Base-by-base conservation (phyloP, 2,113 vertebrate species). In the Amphilophus citrinellus region DNA sequence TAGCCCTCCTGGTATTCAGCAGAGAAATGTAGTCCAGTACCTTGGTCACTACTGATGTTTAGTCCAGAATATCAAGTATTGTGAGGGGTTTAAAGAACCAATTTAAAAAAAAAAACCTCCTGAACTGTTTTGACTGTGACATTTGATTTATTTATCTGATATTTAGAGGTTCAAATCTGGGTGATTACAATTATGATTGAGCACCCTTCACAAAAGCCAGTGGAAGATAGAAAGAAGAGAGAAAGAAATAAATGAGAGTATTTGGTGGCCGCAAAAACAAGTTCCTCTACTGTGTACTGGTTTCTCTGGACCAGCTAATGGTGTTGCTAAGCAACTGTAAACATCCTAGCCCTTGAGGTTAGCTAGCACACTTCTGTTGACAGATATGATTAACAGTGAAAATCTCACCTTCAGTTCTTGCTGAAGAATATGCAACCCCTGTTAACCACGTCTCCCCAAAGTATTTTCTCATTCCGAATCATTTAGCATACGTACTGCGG, bases 321-420 rank as follows among this genome's bases (percentile, higher is more conserved):
- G 24, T 65, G 37, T 77, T 77, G 53, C 73, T 42, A 0, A 32
- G n/a, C 66, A 82, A 62, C 35, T 22, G 15, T 60, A 61, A 78
- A 47, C 27, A 39, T n/a, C 14, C 63, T 1, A 66, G 14, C 61
- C 35, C 60, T 44, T 53, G 39, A 82, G 24, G 39, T 47, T 65
- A 30, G 5, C 24, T 32, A 7, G 22, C 61, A 9, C 3, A 15
- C 32, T 57, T 20, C 18, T 77, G n/a, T 77, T 59, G 27, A 77
- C 61, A 77, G 58, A 83, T 32, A 50, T 79, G 17, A 78, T 61
- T 61, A 30, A 71, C 39, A 35, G 14, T 78, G 20, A 71, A 59
- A 58, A 47, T 83, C 50, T n/a, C 24, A 59, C 32, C 13, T 39
- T 20, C 22, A 53, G 27, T 39, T 75, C 68, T 61, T 5, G 2